Base-by-base conservation (phyloP, 2,888 invertebrate genomes). In the Beris chalybata region DNA sequence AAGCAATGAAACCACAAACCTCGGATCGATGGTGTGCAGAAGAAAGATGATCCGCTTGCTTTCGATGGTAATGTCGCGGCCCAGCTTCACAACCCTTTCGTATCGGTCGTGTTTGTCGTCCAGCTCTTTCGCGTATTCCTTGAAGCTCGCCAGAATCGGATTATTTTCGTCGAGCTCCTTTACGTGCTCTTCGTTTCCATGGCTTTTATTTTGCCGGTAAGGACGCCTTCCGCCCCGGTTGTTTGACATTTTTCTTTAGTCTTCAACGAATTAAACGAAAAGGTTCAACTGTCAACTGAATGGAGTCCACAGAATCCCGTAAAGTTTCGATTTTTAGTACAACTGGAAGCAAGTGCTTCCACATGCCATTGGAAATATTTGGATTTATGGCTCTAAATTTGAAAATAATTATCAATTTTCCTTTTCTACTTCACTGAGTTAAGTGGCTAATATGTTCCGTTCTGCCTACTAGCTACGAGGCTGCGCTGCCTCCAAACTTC, bases 31-130 rank as follows among this genome's bases (percentile, higher is more conserved):
- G 43, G 91, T 89, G 77, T 95, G 95, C 22, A 96, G 80, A 11
- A 92, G 79, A 77, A 94, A 95, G 72, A 95, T 96, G 5, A 92
- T 89, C 68, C 94, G 83, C 77, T 96, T 96, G 79, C 94, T 93
- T 75, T 95, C 93, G 71, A 94, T 93, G 0, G 93, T 94, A 22
- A 94, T 86, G 75, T 94, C 95, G 31, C 94, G 83, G 69, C 90
- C 87, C 0, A 90, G 77, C 80, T 95, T 94, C 0, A 94, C 86
- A 38, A 95, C 85, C 53, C 92, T 82, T 76, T 95, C 95, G 74
- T 90, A 86, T 69, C 91, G 86, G 78, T 95, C 94, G 74, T 95
- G 91, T 71, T 90, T 89, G 0, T 83, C 83, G 73, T 92, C 93
- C 45, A 95, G 78, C 74, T 88, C 87, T 0, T 75, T 67, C 0